Conservation (phyloP, 2,888 invertebrate genomes). For the Lobophora halterata region DNA sequence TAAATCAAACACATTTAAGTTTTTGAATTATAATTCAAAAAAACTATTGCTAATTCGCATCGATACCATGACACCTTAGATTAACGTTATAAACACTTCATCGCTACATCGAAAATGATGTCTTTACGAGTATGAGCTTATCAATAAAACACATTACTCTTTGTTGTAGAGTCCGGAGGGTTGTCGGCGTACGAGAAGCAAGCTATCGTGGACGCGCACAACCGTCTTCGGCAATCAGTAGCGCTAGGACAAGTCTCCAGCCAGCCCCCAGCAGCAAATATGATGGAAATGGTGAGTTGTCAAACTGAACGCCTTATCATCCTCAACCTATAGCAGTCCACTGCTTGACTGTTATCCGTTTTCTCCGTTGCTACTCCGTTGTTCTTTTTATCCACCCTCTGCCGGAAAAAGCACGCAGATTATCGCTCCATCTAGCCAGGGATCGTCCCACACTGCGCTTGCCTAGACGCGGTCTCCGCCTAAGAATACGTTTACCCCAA, state of each 20-base stretch:
- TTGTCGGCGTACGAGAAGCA: constrained; percentile 87
- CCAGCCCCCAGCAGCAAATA: constrained; percentile 91
- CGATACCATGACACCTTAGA: too few relatives aligned
- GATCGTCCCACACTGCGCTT: too few relatives aligned
- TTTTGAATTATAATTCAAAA: constrained; percentile 59
- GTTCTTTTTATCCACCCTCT: too few relatives aligned
- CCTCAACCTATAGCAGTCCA: too few relatives aligned
- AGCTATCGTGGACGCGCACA: constrained; percentile 90
- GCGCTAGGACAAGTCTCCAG: constrained; percentile 88
- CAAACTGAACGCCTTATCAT: too few relatives aligned
- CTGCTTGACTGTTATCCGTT: too few relatives aligned
- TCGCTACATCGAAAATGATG: neutral
- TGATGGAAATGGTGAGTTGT: constrained; percentile 89
- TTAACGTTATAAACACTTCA: too few relatives aligned
- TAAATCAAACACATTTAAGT: constrained; percentile 59
- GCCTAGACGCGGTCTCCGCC: too few relatives aligned
- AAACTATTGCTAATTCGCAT: constrained; percentile 38
- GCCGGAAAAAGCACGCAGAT: too few relatives aligned
- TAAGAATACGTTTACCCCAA: too few relatives aligned
- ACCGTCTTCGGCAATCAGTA: constrained; percentile 88
- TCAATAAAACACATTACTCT: constrained; percentile 10
- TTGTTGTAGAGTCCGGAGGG: constrained; percentile 82
- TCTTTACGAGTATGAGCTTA: constrained; percentile 2
- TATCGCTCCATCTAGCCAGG: too few relatives aligned
- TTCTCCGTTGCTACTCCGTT: too few relatives aligned